Base-by-base conservation (phyloP, 2,888 invertebrate genomes). In the Clivina fossor region DNA sequence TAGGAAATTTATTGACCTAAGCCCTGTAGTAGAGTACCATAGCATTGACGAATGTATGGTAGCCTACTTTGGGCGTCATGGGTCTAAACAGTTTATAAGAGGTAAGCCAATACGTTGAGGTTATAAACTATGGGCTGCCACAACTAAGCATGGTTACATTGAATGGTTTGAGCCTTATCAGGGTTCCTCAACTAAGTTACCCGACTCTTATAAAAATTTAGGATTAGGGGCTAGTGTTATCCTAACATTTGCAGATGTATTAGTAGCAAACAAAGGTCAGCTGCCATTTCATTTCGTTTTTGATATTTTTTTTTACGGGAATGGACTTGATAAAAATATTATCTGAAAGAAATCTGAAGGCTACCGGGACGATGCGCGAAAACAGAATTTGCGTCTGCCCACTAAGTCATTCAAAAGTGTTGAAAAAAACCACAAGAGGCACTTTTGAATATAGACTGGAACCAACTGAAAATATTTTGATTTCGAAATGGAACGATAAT, bases 401-500 rank as follows among this genome's bases (percentile, higher is more conserved):
- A 20, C 5, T 44, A 19, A 26, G 13, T 7, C 13, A 44, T 13
- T 26, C 44, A 3, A 44, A 44, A 13, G 15, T 8, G 26, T 13
- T 44, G 44, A 44, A 44, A 26, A 44, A 44, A 26, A 44, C 16
- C 11, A 2, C 16, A 13, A 22, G 44, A n/a, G n/a, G n/a, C n/a
- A n/a, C n/a, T n/a, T 44, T 32, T 51, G 55, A 9, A 46, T 49
- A 47, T 15, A 11, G 5, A 19, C 28, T 11, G 24, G 24, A 28
- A 33, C 13, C 19, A 15, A 16, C 8, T 13, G 3, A 26, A 4
- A 40, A 40, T 15, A 58, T 51, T 9, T 32, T 53, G 7, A 22
- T 61, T 13, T 43, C 22, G 32, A 56, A 47, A 24, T 62, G 61
- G 60, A 46, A 63, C 53, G 62, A 64, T 35, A 64, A 64, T 33